phyloP scores from a whole-genome alignment of 2,113 vertebrate genomes.

The Chloropsis hardwickii region DNA sequence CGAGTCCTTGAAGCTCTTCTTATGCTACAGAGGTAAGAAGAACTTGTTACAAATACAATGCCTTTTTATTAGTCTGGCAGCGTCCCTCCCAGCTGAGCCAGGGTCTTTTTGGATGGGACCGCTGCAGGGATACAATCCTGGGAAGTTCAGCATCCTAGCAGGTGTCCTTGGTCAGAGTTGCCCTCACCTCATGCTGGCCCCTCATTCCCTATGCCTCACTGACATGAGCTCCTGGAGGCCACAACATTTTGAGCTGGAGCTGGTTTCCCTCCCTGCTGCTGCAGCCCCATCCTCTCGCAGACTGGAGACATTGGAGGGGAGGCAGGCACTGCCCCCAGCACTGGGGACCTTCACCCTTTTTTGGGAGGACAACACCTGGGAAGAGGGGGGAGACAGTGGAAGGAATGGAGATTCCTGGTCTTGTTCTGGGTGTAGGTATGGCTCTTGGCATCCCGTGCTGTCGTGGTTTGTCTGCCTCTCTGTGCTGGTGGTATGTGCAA shows the following conservation, averaged over 20 bases:
- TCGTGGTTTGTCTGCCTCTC: fast-evolving
- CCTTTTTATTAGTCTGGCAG: neutral
- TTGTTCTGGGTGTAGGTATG: neutral
- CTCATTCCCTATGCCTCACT: neutral
- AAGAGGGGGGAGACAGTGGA: fast-evolving
- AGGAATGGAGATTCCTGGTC: neutral
- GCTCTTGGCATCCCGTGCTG: fast-evolving
- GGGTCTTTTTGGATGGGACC: neutral
- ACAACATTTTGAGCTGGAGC: neutral
- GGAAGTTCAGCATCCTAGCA: neutral
- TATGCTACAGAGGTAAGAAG: neutral
- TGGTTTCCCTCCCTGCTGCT: neutral
- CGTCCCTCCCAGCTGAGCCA: fast-evolving
- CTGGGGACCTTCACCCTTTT: neutral
- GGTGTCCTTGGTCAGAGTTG: neutral
- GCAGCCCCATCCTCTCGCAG: neutral
- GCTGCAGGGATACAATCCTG: fast-evolving
- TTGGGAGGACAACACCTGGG: neutral
- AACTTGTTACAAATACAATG: neutral
- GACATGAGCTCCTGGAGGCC: neutral
- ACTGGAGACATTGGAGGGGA: neutral
- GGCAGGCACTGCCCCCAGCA: neutral
- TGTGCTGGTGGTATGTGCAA: fast-evolving
- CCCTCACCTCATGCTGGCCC: neutral
- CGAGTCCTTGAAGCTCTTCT: neutral